Evolutionary conservation across 2,888 invertebrate genomes (phyloP), one percentile per base, ranked within the genome.

Genomic region (Clostera curtula): DNA sequence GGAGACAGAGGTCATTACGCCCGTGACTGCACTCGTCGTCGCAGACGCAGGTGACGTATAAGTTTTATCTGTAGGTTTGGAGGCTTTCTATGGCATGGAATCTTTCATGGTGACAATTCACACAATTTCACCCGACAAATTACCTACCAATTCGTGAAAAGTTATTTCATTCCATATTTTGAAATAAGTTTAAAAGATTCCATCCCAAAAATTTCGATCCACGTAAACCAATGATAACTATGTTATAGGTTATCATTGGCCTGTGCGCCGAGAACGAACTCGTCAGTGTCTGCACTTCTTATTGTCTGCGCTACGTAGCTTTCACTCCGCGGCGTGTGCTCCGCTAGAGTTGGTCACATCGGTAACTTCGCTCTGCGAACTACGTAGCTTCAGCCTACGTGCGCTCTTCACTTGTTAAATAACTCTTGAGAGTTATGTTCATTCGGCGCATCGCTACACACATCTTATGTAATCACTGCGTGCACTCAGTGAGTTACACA

Each of bases 1-100:
- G 96, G 96, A 17, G 95, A 95, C 56, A 87, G 95, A 40, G 97
- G 97, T 5, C 96, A 97, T 69, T 96, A 96, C 70, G 96, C 96
- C 26, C 88, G 96, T 45, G 95, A 97, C 68, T 96, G 97, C 72
- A 88, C 90, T 31, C 86, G 92, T 39, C 89, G 92, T 55, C 85
- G 89, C 43, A 87, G 89, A 70, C 76, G 85, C 69, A 83, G 84
- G 84, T 84, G 56, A 61, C 38, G 23, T 33, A 31, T 31, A 28
- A n/a, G 26, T 17, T 20, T 29, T 9, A 25, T 12, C 29, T 27
- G 13, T 18, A 29, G 24, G 34, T 26, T 25, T 33, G 34, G 49
- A 26, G 34, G 26, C 28, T 43, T 30, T 25, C 34, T 33, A 31
- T 47, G 54, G 51, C 22, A 40, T 72, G 72, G 72, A 68, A 69